A percentile compares a stretch with the other conserved stretches of the same genome.
These are phyloP conservation scores for Piliocolobus tephrosceles DNA, from an alignment of 2,113 vertebrate species.

Conservation along the genomic window DNA sequence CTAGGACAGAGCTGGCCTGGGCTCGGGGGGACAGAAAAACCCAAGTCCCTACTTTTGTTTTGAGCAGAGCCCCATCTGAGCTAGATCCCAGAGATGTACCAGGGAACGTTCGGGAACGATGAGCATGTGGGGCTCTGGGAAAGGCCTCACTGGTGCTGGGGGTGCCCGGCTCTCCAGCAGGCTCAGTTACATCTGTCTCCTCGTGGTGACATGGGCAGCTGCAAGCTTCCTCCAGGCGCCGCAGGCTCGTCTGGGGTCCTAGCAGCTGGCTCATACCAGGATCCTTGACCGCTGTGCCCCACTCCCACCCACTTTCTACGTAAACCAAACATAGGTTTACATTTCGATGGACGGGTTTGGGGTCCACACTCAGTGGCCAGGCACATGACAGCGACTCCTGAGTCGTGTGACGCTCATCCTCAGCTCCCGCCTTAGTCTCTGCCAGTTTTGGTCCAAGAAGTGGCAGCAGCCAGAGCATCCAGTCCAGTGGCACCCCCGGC, in stretches of 20 bases:
- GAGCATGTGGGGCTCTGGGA: neutral
- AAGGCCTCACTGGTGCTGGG: neutral
- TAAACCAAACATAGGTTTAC: no score
- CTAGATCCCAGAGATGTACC: neutral
- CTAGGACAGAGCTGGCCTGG: neutral
- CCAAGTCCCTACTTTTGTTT: neutral
- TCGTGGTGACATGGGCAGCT: accelerated
- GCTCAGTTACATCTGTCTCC: neutral
- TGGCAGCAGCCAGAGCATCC: neutral
- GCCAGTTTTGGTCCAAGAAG: neutral
- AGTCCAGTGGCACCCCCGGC: accelerated
- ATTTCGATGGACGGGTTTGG: no score
- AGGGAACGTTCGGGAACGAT: neutral
- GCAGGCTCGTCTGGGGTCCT: accelerated
- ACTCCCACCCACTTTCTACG: no score
- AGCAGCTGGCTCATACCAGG: neutral
- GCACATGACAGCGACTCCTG: no score
- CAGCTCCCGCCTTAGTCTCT: neutral
- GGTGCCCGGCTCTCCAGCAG: neutral
- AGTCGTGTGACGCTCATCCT: neutral
- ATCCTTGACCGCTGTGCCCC: no score
- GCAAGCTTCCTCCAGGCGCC: neutral
- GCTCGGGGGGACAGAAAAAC: neutral
- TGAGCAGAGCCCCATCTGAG: neutral
- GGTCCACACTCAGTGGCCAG: no score